Conservation (phyloP, 92 coral and sea anemone species). For the Epizoanthus stellaris region DNA sequence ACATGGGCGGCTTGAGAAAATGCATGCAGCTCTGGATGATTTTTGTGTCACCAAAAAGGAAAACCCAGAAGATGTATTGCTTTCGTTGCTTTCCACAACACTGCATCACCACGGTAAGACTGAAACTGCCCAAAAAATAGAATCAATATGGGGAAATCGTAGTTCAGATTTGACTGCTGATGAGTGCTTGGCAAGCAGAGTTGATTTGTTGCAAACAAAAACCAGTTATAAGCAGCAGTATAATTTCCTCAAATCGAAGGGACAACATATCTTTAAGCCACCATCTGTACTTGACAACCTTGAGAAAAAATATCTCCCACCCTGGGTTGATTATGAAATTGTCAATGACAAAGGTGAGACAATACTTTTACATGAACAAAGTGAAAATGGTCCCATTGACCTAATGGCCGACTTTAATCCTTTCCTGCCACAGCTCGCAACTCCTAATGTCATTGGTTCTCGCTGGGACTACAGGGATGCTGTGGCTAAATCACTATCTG, state of each 20-base stretch:
- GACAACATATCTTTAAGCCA: slow-evolving; percentile 15
- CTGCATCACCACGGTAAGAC: slow-evolving; percentile 27
- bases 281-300: slow-evolving; percentile 6
- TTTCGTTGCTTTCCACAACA: slow-evolving; percentile 41
- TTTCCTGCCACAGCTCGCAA: background rate
- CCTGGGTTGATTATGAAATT: slow-evolving; percentile 30
- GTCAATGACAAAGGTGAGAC: too few species aligned
- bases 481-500: slow-evolving; percentile 28
- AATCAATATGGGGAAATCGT: slow-evolving; percentile 29
- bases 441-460: slow-evolving; percentile 36
- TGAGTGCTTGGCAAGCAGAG: slow-evolving; percentile 46
- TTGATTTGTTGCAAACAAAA: slow-evolving; percentile 50
- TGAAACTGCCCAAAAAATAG: slow-evolving; percentile 24
- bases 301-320: slow-evolving; percentile 40
- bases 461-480: slow-evolving; percentile 42
- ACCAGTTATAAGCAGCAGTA: slow-evolving; percentile 33
- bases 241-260: slow-evolving; percentile 20
- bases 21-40: slow-evolving; percentile 6
- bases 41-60: slow-evolving; percentile 34
- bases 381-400: too few species aligned
- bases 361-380: too few species aligned
- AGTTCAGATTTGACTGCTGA: slow-evolving; percentile 33
- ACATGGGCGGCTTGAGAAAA: slow-evolving; percentile 23
- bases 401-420: too few species aligned
- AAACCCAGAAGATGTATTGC: slow-evolving; percentile 41